Conservation (phyloP, 2,888 invertebrate genomes). For the Stictocephala bisonia region DNA sequence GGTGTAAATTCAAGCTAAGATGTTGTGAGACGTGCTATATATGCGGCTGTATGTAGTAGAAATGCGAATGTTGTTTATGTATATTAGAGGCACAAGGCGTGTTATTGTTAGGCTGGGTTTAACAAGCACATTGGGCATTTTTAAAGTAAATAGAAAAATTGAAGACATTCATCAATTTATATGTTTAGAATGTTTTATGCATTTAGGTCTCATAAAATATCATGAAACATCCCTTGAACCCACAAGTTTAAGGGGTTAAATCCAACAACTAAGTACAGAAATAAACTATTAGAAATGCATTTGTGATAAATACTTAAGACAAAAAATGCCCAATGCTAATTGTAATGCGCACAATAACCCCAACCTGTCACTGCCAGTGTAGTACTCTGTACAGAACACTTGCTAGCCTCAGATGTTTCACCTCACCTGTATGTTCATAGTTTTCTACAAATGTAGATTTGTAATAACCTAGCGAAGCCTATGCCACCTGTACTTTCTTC, state of each 20-base stretch:
- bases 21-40: slow-evolving; percentile 8
- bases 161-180: background rate
- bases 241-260: too few species aligned
- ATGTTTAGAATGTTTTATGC: slow-evolving; percentile 11
- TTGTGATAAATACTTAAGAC: too few species aligned
- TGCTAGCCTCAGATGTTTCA: background rate
- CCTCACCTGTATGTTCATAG: slow-evolving; percentile 12
- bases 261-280: too few species aligned
- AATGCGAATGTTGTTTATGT: slow-evolving; percentile 4
- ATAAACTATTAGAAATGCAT: too few species aligned
- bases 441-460: slow-evolving; percentile 34
- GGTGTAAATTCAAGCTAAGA: background rate
- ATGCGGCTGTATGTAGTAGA: slow-evolving; percentile 9
- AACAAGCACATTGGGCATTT: slow-evolving; percentile 28
- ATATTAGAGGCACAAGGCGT: slow-evolving; percentile 30
- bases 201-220: too few species aligned
- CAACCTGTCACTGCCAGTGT: slow-evolving; percentile 22
- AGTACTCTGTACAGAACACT: too few species aligned
- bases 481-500: background rate
- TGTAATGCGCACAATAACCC: slow-evolving; percentile 6
- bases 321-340: slow-evolving; percentile 42
- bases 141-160: background rate
- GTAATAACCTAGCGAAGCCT: slow-evolving; percentile 12
- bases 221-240: too few species aligned
- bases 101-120: slow-evolving; percentile 19